These are phyloP conservation scores for Galerucella pusilla DNA, from an alignment of 2,888 invertebrate genomes.

Conservation along the genomic window DNA sequence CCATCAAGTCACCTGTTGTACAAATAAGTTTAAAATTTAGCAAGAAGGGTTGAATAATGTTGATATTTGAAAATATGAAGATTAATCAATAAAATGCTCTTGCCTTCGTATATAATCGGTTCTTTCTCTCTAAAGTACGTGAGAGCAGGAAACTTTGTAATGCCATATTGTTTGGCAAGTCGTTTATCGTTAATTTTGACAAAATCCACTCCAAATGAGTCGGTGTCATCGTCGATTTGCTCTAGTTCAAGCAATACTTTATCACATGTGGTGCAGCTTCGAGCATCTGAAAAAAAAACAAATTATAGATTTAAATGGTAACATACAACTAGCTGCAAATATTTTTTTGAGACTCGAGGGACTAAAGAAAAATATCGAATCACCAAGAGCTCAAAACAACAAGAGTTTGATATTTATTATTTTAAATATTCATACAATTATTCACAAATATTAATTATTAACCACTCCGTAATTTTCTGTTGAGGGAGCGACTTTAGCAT, in stretches of 20 bases:
- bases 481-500: too few relatives aligned
- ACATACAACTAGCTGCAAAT: too few relatives aligned
- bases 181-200: slow-evolving; percentile 97
- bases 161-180: slow-evolving; percentile 95
- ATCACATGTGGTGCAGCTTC: slow-evolving; percentile 92
- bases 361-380: too few relatives aligned
- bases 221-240: slow-evolving; percentile 95
- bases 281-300: slow-evolving; percentile 75
- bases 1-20: slow-evolving; percentile 88
- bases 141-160: slow-evolving; percentile 94
- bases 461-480: too few relatives aligned
- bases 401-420: too few relatives aligned
- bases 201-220: slow-evolving; percentile 93
- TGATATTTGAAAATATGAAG: background rate
- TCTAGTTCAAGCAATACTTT: slow-evolving; percentile 91
- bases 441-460: too few relatives aligned
- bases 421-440: too few relatives aligned
- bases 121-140: slow-evolving; percentile 97
- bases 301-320: too few relatives aligned
- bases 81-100: slow-evolving; percentile 47
- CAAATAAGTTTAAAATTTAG: too few relatives aligned
- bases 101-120: slow-evolving; percentile 95
- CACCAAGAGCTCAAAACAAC: too few relatives aligned
- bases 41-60: background rate
- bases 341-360: too few relatives aligned